These are phyloP conservation scores for Zaprionus obscuricornis DNA, from an alignment of 2,888 invertebrate genomes.

Conservation along the genomic window DNA sequence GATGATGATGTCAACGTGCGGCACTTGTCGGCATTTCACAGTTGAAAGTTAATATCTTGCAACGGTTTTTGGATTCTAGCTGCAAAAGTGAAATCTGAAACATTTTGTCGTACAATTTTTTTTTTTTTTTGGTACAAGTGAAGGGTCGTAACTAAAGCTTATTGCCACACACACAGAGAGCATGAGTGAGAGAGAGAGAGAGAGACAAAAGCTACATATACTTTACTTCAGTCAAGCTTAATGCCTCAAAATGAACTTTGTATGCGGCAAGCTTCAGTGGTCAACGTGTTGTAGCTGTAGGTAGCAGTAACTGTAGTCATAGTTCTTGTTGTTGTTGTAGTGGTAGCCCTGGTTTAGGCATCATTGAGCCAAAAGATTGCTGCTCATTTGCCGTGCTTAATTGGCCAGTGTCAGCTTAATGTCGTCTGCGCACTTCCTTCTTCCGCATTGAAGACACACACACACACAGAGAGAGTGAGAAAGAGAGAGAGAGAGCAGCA, in stretches of 20 bases:
- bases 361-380: slow-evolving; percentile 73
- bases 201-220: slow-evolving; percentile 23
- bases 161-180: no score
- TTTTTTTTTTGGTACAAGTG: slow-evolving; percentile 23
- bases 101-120: slow-evolving; percentile 25
- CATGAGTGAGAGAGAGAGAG: no score
- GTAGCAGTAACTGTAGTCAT: neutral
- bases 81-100: slow-evolving; percentile 50
- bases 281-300: slow-evolving; percentile 28
- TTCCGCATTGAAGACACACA: slow-evolving; percentile 22
- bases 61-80: slow-evolving; percentile 31
- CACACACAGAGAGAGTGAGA: slow-evolving; percentile 3
- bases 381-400: slow-evolving; percentile 72
- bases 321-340: neutral
- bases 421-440: slow-evolving; percentile 59
- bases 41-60: slow-evolving; percentile 66
- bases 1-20: slow-evolving; percentile 17
- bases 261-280: slow-evolving; percentile 11
- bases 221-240: slow-evolving; percentile 44
- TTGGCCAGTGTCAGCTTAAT: slow-evolving; percentile 75
- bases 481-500: neutral
- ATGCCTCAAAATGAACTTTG: slow-evolving; percentile 49
- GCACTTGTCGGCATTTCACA: slow-evolving; percentile 14
- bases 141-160: slow-evolving; percentile 21
- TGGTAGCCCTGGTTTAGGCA: slow-evolving; percentile 53